phyloP scores from a whole-genome alignment of 2,888 invertebrate genomes.

The Spisula solida region DNA sequence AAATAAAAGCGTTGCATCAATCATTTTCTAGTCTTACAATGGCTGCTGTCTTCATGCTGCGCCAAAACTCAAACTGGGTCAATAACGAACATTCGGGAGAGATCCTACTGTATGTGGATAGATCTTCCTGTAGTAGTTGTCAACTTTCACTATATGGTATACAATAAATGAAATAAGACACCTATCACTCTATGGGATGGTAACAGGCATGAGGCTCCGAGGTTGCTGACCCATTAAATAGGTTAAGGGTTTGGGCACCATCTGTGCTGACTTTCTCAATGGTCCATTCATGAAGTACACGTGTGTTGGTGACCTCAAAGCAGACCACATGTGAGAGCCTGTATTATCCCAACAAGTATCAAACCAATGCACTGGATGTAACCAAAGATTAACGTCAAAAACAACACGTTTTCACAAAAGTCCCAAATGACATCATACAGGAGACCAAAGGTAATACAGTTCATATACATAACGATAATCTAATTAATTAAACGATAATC shows the following conservation, averaged over 20 bases:
- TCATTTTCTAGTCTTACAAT: neutral
- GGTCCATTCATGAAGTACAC: neutral
- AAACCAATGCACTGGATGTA: neutral
- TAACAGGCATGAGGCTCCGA: neutral
- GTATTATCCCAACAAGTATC: neutral
- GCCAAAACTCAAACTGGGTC: neutral
- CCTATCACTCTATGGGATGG: neutral
- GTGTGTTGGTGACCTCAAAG: neutral
- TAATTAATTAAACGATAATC: neutral
- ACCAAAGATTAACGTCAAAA: neutral
- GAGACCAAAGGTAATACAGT: conserved; percentile 6
- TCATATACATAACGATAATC: neutral
- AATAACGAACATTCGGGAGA: neutral
- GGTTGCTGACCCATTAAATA: neutral
- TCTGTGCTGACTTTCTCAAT: neutral
- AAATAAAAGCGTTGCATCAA: conserved; percentile 27
- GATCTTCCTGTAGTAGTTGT: no score
- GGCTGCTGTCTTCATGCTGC: conserved; percentile 6
- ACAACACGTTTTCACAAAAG: neutral
- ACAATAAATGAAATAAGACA: neutral
- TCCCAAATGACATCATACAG: neutral
- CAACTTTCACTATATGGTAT: neutral
- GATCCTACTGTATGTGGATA: neutral
- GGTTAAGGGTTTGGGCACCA: neutral
- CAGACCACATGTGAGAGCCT: neutral